Evolutionary conservation across 2,888 invertebrate species (phyloP).

Genomic region (Apamea epomidion): DNA sequence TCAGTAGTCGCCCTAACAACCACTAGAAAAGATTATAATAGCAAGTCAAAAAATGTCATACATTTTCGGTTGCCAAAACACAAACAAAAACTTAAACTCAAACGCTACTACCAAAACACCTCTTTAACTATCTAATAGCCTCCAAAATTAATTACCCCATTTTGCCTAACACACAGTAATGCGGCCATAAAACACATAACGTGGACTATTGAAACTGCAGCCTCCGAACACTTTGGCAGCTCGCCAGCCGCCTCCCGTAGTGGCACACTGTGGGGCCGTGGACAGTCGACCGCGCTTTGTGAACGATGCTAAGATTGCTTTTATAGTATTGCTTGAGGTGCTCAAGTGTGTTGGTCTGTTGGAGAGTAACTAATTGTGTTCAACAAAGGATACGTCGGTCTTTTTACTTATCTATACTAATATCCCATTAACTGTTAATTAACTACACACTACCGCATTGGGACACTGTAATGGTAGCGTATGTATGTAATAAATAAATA

Average conservation of each 20-base stretch:
- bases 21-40: not conserved
- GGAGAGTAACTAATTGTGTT: slow-evolving; percentile 21
- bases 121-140: not conserved
- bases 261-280: slow-evolving; percentile 14
- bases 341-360: slow-evolving; percentile 33
- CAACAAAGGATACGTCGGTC: not conserved
- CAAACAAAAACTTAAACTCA: not conserved
- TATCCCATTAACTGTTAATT: not conserved
- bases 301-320: slow-evolving; percentile 39
- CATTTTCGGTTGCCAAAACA: not conserved
- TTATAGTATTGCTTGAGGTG: slow-evolving; percentile 47
- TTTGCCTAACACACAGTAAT: slow-evolving; percentile 43
- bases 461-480: too few species aligned
- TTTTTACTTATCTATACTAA: not conserved
- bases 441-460: too few species aligned
- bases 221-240: slow-evolving; percentile 67
- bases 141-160: slow-evolving; percentile 28
- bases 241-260: slow-evolving; percentile 60
- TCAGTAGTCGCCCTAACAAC: not conserved
- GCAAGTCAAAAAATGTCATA: not conserved
- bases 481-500: too few species aligned
- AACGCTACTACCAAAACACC: not conserved
- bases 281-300: slow-evolving; percentile 36
- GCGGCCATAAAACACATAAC: slow-evolving; percentile 52
- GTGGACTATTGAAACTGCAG: slow-evolving; percentile 68